Conservation (phyloP, 2,888 invertebrate species). For the Hymenopus coronatus region DNA sequence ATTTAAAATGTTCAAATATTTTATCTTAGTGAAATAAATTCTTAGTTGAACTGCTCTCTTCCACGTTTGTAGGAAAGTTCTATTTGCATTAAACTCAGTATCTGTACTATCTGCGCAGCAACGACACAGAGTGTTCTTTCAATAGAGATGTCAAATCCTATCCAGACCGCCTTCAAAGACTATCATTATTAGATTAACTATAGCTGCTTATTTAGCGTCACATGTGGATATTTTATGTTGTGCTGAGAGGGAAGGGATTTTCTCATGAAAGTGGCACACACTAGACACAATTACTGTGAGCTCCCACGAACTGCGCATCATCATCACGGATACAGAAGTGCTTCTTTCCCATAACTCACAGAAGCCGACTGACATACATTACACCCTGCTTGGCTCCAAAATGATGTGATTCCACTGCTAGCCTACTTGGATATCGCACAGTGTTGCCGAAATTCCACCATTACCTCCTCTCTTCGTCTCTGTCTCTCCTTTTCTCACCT, state of each 20-base stretch:
- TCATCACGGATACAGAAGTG: neutral
- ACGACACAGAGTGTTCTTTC: too few relatives aligned
- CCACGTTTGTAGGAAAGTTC: too few relatives aligned
- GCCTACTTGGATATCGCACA: neutral
- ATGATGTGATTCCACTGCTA: neutral
- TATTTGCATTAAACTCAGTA: too few relatives aligned
- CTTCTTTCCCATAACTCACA: conserved; percentile 10
- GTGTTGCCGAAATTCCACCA: neutral
- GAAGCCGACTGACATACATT: conserved; percentile 3
- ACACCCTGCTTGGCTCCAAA: neutral
- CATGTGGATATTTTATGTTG: neutral
- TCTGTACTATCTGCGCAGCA: too few relatives aligned
- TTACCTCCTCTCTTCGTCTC: neutral
- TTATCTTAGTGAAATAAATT: too few relatives aligned
- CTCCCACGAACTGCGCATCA: neutral
- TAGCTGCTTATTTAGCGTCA: neutral
- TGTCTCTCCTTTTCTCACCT: neutral
- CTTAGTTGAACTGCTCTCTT: too few relatives aligned
- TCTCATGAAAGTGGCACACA: neutral
- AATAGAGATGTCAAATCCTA: too few relatives aligned
- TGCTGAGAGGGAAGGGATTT: neutral
- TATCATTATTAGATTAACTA: too few relatives aligned
- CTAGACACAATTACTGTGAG: neutral
- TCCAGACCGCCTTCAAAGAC: too few relatives aligned
- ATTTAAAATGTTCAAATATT: too few relatives aligned